Percentiles rank a stretch among this genome's conserved stretches.
Conservation (phyloP, 37 sponge, comb jelly and placozoan species). For the Hexactinellida sp. region DNA sequence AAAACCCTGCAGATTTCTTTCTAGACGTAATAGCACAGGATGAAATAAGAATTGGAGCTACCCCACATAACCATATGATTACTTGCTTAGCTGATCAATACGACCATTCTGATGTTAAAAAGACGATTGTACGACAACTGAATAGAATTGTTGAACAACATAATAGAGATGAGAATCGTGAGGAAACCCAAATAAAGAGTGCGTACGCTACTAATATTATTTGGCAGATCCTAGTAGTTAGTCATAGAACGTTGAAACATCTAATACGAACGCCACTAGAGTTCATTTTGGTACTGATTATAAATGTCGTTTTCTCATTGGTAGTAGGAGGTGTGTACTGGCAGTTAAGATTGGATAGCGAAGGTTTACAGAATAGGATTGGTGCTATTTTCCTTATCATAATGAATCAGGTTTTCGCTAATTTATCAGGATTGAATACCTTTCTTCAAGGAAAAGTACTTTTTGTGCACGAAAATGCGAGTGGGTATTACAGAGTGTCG, state of each 20-base stretch:
- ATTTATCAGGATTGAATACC: constrained; percentile 53
- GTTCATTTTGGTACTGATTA: constrained; percentile 8
- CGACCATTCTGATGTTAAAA: neutral
- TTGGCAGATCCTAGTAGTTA: neutral
- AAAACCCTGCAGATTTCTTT: constrained; percentile 75
- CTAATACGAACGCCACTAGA: neutral
- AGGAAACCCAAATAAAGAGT: neutral
- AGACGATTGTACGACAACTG: neutral
- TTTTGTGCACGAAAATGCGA: constrained; percentile 73
- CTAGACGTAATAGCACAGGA: constrained; percentile 49
- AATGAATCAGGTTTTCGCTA: constrained; percentile 53
- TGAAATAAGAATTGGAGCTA: constrained; percentile 11
- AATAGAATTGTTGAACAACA: neutral
- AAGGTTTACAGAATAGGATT: constrained; percentile 34
- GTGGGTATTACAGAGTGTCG: constrained; percentile 73
- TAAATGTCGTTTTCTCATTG: constrained; percentile 24
- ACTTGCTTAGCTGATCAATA: neutral
- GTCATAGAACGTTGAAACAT: neutral
- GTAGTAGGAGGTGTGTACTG: constrained; percentile 33
- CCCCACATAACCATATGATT: neutral
- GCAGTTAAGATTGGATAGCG: neutral
- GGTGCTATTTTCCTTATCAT: constrained; percentile 72
- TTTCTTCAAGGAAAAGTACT: constrained; percentile 45
- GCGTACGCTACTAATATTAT: neutral
- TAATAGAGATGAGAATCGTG: neutral